A percentile compares a stretch with the other conserved stretches of the same genome.
phyloP scores from a whole-genome alignment of 2,888 invertebrate genomes.

The Drosophila sordidapex region DNA sequence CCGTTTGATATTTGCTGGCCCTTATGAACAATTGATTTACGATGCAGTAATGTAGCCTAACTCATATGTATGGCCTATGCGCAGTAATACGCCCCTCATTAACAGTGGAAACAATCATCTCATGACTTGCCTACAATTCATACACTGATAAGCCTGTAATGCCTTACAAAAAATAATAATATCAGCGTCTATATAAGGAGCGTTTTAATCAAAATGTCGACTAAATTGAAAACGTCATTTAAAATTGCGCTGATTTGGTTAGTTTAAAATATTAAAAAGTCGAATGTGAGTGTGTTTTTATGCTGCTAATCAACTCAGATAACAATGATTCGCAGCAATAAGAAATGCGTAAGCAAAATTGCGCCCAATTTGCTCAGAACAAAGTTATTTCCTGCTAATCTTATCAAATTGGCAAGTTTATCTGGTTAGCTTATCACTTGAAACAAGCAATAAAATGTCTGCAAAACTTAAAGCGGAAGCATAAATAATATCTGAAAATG shows the following conservation, averaged over 20 bases:
- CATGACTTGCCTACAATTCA: neutral
- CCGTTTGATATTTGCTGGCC: slow-evolving; percentile 1
- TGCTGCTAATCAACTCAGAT: neutral
- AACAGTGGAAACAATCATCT: neutral
- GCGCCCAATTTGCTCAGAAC: slow-evolving; percentile 13
- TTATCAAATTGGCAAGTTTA: slow-evolving; percentile 43
- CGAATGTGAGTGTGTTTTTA: neutral
- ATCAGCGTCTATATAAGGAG: neutral
- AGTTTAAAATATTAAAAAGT: neutral
- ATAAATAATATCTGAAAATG: slow-evolving; percentile 12
- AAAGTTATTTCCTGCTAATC: slow-evolving; percentile 41
- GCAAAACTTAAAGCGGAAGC: neutral
- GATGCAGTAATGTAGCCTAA: neutral
- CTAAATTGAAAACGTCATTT: neutral
- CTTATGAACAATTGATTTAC: slow-evolving; percentile 20
- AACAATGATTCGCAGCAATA: slow-evolving; percentile 16
- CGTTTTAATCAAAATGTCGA: neutral
- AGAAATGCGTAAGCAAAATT: slow-evolving; percentile 11
- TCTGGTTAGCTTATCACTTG: slow-evolving; percentile 30
- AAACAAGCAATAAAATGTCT: neutral
- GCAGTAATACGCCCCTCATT: slow-evolving; percentile 42
- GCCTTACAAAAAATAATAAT: neutral
- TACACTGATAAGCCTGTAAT: neutral
- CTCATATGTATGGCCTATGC: neutral
- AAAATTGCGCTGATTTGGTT: neutral